These are phyloP conservation scores for Strigops habroptila DNA, from an alignment of 2,113 vertebrate species.

Conservation along the genomic window DNA sequence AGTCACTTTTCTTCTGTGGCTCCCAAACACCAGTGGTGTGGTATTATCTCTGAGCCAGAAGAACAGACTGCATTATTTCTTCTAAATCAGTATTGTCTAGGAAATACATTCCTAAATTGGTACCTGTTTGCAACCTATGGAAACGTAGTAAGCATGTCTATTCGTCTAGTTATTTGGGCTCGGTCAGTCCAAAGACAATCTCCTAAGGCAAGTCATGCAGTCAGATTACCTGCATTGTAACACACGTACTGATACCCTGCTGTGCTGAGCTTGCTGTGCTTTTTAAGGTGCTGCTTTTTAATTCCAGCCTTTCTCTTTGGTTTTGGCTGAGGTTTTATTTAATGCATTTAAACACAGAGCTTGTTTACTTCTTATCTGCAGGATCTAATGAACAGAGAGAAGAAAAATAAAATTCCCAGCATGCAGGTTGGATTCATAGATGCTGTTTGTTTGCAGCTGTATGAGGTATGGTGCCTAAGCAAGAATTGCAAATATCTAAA, in stretches of 20 bases:
- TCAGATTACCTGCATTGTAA: not conserved
- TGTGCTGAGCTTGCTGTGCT: not conserved
- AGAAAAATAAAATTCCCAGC: constrained; percentile 95
- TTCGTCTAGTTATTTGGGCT: not conserved
- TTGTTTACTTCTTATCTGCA: constrained; percentile 46
- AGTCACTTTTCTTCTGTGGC: not conserved
- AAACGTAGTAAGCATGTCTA: not conserved
- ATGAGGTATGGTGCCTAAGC: constrained; percentile 82
- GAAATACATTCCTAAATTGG: not conserved
- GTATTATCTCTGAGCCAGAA: not conserved
- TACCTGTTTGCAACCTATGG: not conserved
- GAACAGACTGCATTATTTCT: not conserved
- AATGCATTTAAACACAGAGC: not conserved
- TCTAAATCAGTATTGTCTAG: not conserved
- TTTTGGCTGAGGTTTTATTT: not conserved
- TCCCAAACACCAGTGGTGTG: not conserved
- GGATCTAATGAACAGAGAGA: constrained; percentile 99
- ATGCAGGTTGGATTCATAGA: constrained; percentile 99
- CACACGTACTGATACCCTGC: not conserved
- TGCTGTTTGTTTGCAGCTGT: constrained; percentile 91
- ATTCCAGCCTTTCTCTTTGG: not conserved
- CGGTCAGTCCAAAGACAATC: not conserved
- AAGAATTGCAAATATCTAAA: not conserved
- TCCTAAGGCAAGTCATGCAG: not conserved
- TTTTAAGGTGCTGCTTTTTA: not conserved